Evolutionary conservation across 2,888 invertebrate genomes (phyloP).

Genomic region (Orthosia gracilis): DNA sequence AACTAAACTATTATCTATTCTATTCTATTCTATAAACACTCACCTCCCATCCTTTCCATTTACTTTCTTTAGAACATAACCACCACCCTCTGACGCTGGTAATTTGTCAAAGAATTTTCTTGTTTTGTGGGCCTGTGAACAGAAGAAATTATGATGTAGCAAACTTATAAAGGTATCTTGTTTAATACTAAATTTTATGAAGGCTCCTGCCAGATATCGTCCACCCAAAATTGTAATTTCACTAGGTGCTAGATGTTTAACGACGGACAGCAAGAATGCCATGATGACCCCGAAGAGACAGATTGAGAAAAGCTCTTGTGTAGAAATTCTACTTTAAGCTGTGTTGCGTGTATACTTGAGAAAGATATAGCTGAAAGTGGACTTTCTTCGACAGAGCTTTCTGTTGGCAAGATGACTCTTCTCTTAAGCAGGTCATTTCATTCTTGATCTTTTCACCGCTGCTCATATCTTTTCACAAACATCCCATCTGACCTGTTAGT

Average conservation of each 20-base stretch:
- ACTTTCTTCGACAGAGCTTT: not conserved
- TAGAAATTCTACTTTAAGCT: not conserved
- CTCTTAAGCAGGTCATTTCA: not conserved
- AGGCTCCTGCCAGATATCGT: not conserved
- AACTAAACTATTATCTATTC: no score
- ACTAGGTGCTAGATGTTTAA: not conserved
- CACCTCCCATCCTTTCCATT: slow-evolving; percentile 96
- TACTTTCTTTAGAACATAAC: slow-evolving; percentile 98
- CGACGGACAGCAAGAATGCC: not conserved
- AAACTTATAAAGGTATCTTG: not conserved
- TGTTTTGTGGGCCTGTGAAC: slow-evolving; percentile 96
- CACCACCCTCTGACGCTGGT: slow-evolving; percentile 95
- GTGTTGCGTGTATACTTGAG: not conserved
- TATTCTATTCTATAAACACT: no score
- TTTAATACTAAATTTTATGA: no score
- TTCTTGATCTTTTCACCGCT: not conserved
- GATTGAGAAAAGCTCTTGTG: not conserved
- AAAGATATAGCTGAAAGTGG: not conserved
- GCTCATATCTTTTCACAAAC: not conserved
- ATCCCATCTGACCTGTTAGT: not conserved
- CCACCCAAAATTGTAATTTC: not conserved
- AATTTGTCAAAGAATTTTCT: slow-evolving; percentile 99
- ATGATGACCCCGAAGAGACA: not conserved
- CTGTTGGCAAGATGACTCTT: not conserved
- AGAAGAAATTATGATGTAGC: slow-evolving; percentile 22